Evolutionary conservation across 2,113 vertebrate species (phyloP), one percentile per base, ranked within the genome.

Genomic region (Cyphomyrus plagiostoma): DNA sequence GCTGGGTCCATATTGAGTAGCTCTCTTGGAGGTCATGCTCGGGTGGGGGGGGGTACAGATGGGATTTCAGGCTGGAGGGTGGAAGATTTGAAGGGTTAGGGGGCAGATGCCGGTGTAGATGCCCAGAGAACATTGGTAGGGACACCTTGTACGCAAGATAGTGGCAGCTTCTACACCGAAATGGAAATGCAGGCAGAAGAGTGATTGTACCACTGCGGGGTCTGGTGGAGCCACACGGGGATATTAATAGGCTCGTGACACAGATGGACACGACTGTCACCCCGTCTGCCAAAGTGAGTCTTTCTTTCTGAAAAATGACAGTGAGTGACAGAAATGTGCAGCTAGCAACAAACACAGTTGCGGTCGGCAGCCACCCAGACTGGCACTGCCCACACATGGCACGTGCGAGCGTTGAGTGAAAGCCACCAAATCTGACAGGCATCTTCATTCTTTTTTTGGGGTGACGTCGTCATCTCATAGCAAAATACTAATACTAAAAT

Each of bases 171-270:
- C 89, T 92, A 19, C 62, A 52, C 90, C 90, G 80, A 92, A 46
- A 52, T 88, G 77, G 87, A 84, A 46, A 89, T 89, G 89, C 89
- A 91, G 93, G 77, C 87, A 26, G 50, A 92, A 91, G 90, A 91
- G 53, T 87, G 91, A 90, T 94, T 93, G 91, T 91, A 58, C 91
- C 90, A 93, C 89, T 84, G 84, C 89, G 90, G 90, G 91, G 74
- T 45, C 92, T 82, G 86, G 56, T 45, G 66, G 91, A 93, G 90
- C 91, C 94, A 88, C 58, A 94, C 19, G 88, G 90, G 93, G 88
- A 94, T 94, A 95, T 92, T 95, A 95, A 96, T 92, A 95, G 90
- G 92, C 89, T 49, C 15, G 7, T 89, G 92, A 89, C 92, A 86
- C 90, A 94, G 92, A 91, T 56, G 70, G 91, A 90, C 93, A 39